These are phyloP conservation scores for Aotus griseimembra DNA, from an alignment of 2,797 vertebrate species.

Conservation along the genomic window DNA sequence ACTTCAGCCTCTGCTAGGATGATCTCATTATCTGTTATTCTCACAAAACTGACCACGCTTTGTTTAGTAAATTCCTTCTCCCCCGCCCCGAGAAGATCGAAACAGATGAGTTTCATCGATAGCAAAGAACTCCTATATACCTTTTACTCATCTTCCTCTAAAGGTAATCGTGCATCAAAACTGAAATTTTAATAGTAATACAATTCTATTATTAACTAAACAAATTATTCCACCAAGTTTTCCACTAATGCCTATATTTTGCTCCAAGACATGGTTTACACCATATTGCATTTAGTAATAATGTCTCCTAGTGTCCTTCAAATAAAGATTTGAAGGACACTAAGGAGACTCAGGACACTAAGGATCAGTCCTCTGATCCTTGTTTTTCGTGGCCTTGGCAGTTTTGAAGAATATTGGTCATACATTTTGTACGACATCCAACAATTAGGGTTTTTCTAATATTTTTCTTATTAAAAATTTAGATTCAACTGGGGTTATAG, in stretches of 20 bases:
- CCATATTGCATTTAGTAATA: neutral
- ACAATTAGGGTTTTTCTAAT: neutral
- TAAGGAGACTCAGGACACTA: too few species aligned
- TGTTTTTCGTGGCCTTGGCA: neutral
- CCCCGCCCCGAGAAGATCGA: fast-evolving
- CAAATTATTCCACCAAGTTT: neutral
- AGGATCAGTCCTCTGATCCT: neutral
- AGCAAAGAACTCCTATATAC: neutral
- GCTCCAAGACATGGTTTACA: neutral
- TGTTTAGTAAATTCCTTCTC: neutral
- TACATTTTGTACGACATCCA: neutral
- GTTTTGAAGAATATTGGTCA: neutral
- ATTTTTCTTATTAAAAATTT: conserved; percentile 9
- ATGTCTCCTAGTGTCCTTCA: neutral
- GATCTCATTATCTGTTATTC: neutral
- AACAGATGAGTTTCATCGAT: neutral
- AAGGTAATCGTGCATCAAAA: neutral
- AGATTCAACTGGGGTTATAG: neutral
- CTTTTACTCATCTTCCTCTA: neutral
- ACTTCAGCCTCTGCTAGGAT: neutral
- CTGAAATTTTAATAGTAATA: neutral
- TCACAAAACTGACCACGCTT: neutral
- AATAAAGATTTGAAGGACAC: too few species aligned
- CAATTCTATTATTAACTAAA: neutral
- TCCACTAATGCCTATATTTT: neutral